These are phyloP conservation scores for Pachyramphus minor DNA, from an alignment of 2,113 vertebrate species.

Conservation along the genomic window DNA sequence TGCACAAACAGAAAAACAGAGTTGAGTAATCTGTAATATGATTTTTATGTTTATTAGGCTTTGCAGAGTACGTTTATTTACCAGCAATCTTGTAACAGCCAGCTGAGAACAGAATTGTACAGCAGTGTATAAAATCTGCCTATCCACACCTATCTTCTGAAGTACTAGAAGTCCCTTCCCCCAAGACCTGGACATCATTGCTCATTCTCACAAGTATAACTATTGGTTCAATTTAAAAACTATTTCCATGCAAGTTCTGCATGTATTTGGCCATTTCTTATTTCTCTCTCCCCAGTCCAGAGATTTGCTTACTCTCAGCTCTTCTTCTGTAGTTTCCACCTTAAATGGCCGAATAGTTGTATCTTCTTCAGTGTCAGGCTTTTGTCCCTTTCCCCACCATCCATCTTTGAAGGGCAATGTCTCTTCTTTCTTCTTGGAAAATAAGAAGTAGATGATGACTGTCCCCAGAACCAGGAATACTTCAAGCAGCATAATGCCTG, in stretches of 20 bases:
- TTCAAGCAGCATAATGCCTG: conserved; percentile 72
- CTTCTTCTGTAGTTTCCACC: conserved; percentile 74
- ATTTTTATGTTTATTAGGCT: neutral
- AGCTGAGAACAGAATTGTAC: neutral
- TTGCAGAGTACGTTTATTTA: neutral
- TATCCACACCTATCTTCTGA: neutral
- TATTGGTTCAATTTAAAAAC: neutral
- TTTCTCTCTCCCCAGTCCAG: neutral
- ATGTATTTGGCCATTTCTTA: neutral
- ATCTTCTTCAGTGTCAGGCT: conserved; percentile 49
- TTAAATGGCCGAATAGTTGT: conserved; percentile 68
- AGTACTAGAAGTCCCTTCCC: neutral
- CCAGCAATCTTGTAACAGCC: neutral
- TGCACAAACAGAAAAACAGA: conserved; percentile 1
- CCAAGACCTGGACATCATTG: neutral
- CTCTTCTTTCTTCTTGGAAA: conserved; percentile 65
- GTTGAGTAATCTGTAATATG: neutral
- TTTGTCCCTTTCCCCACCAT: conserved; percentile 74
- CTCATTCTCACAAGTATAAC: neutral
- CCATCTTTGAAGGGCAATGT: conserved; percentile 65
- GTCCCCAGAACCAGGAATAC: conserved; percentile 47
- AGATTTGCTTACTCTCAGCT: conserved; percentile 68
- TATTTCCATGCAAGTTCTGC: neutral
- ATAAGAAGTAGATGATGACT: conserved; percentile 59
- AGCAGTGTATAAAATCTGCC: neutral